Conservation (phyloP, 2,888 invertebrate genomes). For the Drosophila pegasa region DNA sequence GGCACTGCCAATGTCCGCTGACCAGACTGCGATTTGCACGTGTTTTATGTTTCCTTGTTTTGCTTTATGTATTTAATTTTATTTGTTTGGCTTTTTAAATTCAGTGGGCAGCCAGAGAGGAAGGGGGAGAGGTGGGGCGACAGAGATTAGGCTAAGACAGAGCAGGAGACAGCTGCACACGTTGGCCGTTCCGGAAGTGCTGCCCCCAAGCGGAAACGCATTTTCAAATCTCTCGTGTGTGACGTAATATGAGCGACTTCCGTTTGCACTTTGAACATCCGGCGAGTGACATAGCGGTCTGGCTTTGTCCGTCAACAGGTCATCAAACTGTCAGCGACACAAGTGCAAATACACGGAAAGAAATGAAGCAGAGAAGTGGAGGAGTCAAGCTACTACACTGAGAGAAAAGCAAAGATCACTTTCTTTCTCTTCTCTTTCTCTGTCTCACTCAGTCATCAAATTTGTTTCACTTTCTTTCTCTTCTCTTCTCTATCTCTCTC, state of each 20-base stretch:
- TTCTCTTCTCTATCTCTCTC: too few relatives aligned
- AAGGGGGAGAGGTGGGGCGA: not conserved
- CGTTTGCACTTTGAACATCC: constrained; percentile 76
- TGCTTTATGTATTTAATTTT: constrained; percentile 41
- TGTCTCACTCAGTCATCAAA: too few relatives aligned
- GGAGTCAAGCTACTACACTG: not conserved
- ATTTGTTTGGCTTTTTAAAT: constrained; percentile 39
- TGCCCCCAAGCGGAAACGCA: constrained; percentile 48
- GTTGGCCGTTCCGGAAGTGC: constrained; percentile 42
- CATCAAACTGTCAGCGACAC: constrained; percentile 46
- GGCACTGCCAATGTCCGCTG: constrained; percentile 7
- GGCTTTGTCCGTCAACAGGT: constrained; percentile 36
- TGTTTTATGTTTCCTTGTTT: constrained; percentile 1
- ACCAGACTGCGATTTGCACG: not conserved
- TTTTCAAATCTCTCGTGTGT: constrained; percentile 61
- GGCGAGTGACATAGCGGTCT: constrained; percentile 52
- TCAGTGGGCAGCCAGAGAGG: not conserved
- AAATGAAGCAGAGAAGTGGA: constrained; percentile 7
- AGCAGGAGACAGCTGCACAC: constrained; percentile 21
- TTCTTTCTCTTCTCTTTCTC: too few relatives aligned
- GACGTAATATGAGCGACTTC: constrained; percentile 72
- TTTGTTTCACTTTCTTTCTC: too few relatives aligned
- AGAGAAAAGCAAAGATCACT: not conserved
- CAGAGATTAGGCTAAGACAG: constrained; percentile 12
- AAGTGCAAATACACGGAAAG: constrained; percentile 6